Evolutionary conservation across 1,140 invertebrate genomes (phyloP).

Genomic region (Microplitis mediator): DNA sequence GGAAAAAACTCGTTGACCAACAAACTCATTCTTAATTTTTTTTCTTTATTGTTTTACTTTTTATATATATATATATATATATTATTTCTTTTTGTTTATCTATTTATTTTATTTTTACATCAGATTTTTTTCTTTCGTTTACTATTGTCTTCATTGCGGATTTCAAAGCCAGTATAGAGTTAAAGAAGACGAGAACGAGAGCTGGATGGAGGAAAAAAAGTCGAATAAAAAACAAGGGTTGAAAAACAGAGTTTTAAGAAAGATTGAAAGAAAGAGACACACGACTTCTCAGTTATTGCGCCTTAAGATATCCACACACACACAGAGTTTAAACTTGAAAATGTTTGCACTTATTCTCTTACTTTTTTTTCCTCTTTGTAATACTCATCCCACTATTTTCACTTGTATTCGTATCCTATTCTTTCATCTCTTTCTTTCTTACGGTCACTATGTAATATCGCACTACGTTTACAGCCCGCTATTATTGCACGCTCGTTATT

Average conservation of each 20-base stretch:
- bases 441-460: not conserved
- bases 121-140: constrained; percentile 2
- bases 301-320: constrained; percentile 36
- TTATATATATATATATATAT: not conserved
- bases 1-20: constrained; percentile 27
- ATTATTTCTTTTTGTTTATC: constrained; percentile 6
- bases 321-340: not conserved
- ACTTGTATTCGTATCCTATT: not conserved
- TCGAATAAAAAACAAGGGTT: constrained; percentile 15
- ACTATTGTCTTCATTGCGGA: constrained; percentile 25
- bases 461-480: constrained; percentile 32
- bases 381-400: no score
- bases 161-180: constrained; percentile 15
- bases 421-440: not conserved
- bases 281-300: constrained; percentile 44
- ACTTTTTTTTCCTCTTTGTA: not conserved
- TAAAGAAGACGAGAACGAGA: constrained; percentile 9
- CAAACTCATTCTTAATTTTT: constrained; percentile 23
- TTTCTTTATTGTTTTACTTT: not conserved
- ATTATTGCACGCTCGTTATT: constrained; percentile 46
- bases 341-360: not conserved
- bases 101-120: not conserved
- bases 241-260: constrained; percentile 18
- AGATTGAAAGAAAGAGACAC: constrained; percentile 5
- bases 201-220: not conserved